Conservation (phyloP, 2,113 vertebrate genomes). For the Callithrix jacchus region DNA sequence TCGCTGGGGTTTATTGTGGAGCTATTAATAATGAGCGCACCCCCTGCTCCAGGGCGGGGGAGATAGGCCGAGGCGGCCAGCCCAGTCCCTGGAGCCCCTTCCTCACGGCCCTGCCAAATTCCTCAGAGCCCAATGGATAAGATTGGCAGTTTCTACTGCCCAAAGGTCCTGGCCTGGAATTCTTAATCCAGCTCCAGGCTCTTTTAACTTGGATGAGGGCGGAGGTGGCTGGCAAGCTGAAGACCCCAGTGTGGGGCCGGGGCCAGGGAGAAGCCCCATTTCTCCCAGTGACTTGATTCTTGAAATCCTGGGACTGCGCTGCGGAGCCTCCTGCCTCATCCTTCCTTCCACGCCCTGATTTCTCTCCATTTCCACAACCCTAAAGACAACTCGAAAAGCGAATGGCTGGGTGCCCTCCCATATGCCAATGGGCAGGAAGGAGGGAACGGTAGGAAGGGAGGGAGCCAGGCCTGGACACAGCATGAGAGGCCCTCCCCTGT, state of each 20-base stretch:
- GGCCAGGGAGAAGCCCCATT: background rate
- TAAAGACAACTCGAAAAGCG: background rate
- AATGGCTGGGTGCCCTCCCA: background rate
- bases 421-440: background rate
- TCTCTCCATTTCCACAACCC: background rate
- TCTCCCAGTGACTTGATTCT: background rate
- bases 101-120: slow-evolving; percentile 66
- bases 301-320: too few species aligned
- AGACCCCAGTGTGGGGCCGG: background rate
- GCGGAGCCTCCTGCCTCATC: background rate
- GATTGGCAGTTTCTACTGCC: slow-evolving; percentile 63
- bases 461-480: background rate
- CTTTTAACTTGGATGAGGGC: background rate
- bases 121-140: slow-evolving; percentile 69
- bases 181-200: slow-evolving; percentile 19
- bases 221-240: background rate
- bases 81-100: slow-evolving; percentile 51
- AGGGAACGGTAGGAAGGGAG: background rate
- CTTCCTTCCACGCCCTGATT: rapidly evolving
- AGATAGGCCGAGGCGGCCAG: background rate
- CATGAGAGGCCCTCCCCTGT: background rate
- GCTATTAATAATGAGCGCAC: background rate
- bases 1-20: background rate
- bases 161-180: slow-evolving; percentile 23
- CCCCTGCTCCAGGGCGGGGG: background rate